Evolutionary conservation across 2,113 vertebrate species (phyloP), one percentile per base, ranked within the genome.

Genomic region (Osmerus eperlanus): DNA sequence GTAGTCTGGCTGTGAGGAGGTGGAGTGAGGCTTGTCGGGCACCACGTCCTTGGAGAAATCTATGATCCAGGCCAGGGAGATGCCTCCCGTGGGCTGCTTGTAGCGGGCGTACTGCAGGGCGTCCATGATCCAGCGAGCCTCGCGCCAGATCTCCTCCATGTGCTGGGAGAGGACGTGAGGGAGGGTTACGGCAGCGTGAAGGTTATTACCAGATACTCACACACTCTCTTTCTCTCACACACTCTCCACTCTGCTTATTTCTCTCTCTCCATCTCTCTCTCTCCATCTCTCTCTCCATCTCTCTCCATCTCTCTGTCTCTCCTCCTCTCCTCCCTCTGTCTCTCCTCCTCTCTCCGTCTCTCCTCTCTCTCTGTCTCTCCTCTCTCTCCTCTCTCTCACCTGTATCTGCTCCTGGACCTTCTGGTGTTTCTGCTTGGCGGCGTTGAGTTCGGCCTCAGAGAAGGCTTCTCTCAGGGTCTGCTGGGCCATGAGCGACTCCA

Each of bases 101-200:
- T 95, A 96, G 65, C 95, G 93, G 6, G 95, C 95, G 0, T 95
- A 93, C 75, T 97, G 96, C 75, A 97, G 86, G 19, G 94, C 93
- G 1, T 96, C 94, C 92, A 95, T 95, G 72, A 97, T 95, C 96
- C 96, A 97, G 60, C 96, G 91, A 36, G 93, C 91, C 78, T 97
- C 95, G 0, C 94, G 90, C 96, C 96, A 97, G 74, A 95, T 90
- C 78, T 97, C 95, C 81, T 97, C 96, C 94, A 95, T 93, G 92
- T 95, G 94, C 96, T 97, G 89, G 64, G 64, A 12, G 41, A 21
- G 25, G 32, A 65, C 36, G 25, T 14, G 61, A 63, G 15, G 16
- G 41, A 47, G 41, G 2, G 41, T 11, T 12, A 47, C 9, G 9
- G 41, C 41, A 47, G 32, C 32, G 5, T 36, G 32, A 36, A 36